Conservation (phyloP, 1,140 invertebrate species). For the Achroia grisella region DNA sequence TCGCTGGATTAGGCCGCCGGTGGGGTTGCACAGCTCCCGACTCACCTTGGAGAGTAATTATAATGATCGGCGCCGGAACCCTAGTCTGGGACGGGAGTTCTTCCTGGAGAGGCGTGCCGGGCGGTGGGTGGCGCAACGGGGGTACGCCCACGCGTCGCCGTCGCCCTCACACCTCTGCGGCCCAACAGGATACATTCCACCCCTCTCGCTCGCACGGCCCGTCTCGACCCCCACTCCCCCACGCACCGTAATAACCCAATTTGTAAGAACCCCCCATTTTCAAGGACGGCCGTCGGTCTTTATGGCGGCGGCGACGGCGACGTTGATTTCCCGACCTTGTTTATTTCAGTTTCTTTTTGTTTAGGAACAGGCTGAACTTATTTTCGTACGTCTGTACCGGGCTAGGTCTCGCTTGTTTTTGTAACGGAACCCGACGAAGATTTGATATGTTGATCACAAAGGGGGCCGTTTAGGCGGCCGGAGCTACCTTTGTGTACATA, state of each 20-base stretch:
- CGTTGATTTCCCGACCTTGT: constrained; percentile 70
- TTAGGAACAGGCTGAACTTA: constrained; percentile 69
- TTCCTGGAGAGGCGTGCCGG: constrained; percentile 68
- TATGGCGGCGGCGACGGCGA: constrained; percentile 66
- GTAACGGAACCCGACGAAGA: constrained; percentile 27
- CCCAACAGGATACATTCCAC: constrained; percentile 5
- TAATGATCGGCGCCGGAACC: constrained; percentile 72
- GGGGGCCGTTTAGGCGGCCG: constrained; percentile 2
- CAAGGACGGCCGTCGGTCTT: constrained; percentile 72
- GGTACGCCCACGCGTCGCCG: constrained; percentile 54
- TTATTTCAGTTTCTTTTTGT: constrained; percentile 73
- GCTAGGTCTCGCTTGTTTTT: constrained; percentile 39
- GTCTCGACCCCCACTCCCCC: constrained; percentile 55
- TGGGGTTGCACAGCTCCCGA: constrained; percentile 50
- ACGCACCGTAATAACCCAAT: constrained; percentile 70
- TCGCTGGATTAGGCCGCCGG: constrained; percentile 57
- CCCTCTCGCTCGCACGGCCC: constrained; percentile 35
- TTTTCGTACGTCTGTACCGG: constrained; percentile 50
- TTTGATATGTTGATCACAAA: constrained; percentile 22
- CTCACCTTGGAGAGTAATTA: constrained; percentile 73
- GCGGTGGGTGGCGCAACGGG: constrained; percentile 52
- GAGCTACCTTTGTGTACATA: constrained; percentile 10
- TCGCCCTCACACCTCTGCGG: constrained; percentile 23
- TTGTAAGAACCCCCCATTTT: constrained; percentile 71
- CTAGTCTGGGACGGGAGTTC: constrained; percentile 61